Base-by-base conservation (phyloP, 1,140 invertebrate species). In the Daktulosphaira vitifoliae region DNA sequence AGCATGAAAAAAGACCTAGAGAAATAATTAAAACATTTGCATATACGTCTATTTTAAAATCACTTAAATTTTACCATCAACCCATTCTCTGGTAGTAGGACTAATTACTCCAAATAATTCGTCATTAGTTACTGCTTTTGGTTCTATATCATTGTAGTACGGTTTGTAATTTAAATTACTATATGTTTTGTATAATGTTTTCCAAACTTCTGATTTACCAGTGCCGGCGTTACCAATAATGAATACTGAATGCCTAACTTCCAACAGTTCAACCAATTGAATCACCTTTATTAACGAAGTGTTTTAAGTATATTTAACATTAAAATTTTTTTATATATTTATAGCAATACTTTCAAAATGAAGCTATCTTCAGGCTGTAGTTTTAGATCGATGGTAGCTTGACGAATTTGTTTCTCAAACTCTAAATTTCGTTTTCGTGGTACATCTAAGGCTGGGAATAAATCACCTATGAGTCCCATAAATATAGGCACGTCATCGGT, bases 81-180 rank as follows among this genome's bases (percentile, higher is more conserved):
- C 96, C 93, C 94, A 98, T 79, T 97, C 94, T 71, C 93, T 80
- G 0, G 94, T 97, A 0, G 90, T 79, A 13, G 92, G 89, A 79
- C 97, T 96, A 59, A 98, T 96, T 49, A 95, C 84, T 11, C 94
- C 94, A 77, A 96, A 98, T 18, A 97, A 78, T 74, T 97, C 95
- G 72, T 97, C 91, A 71, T 93, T 96, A 0, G 92, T 96, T 5
- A 97, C 90, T 29, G 92, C 92, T 78, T 96, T 96, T 2, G 95
- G 94, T 74, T 97, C 92, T 5, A 98, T 76, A 74, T 96, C 93
- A 72, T 90, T 86, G 67, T 86, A 93, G 42, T 83, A 78, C 1
- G 94, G 93, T 73, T 90, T 93, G 62, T 80, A 73, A 72, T 90
- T 89, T 71, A 81, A 75, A 72, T 87, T 87, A 59, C 78, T 76